Conservation (phyloP, 1,140 invertebrate genomes). For the Drosophila sulfurigaster region DNA sequence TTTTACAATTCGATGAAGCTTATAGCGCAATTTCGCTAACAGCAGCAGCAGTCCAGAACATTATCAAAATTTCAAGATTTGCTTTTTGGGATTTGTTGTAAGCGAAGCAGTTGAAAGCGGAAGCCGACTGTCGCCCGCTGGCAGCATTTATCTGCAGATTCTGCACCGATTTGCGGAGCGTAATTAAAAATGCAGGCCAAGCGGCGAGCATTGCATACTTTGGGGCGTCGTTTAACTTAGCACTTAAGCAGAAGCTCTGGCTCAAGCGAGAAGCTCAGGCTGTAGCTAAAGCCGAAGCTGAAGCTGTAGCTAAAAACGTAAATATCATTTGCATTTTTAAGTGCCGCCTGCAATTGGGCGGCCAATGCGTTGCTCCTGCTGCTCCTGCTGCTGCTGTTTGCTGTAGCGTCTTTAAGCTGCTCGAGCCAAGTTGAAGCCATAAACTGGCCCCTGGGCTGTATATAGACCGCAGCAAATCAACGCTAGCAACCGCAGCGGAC, state of each 20-base stretch:
- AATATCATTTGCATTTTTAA: constrained; percentile 83
- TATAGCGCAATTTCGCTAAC: not conserved
- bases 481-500: constrained; percentile 59
- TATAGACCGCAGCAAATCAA: constrained; percentile 76
- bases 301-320: constrained; percentile 58
- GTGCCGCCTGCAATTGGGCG: constrained; percentile 54
- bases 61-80: constrained; percentile 24
- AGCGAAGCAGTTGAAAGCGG: not conserved
- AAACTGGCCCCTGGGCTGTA: constrained; percentile 75
- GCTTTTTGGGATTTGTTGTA: constrained; percentile 14
- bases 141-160: constrained; percentile 36
- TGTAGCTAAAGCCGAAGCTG: constrained; percentile 7
- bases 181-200: constrained; percentile 78
- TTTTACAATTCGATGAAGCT: not conserved
- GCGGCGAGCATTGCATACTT: constrained; percentile 53
- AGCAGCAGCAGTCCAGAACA: not conserved
- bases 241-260: constrained; percentile 61
- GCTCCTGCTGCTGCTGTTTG: not conserved
- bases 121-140: not conserved
- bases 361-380: constrained; percentile 16
- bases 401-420: constrained; percentile 56
- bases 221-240: constrained; percentile 77
- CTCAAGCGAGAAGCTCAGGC: constrained; percentile 2
- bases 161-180: constrained; percentile 57
- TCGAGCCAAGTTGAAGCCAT: constrained; percentile 50